Base-by-base conservation (phyloP, 2,113 vertebrate genomes). In the Melozone crissalis region DNA sequence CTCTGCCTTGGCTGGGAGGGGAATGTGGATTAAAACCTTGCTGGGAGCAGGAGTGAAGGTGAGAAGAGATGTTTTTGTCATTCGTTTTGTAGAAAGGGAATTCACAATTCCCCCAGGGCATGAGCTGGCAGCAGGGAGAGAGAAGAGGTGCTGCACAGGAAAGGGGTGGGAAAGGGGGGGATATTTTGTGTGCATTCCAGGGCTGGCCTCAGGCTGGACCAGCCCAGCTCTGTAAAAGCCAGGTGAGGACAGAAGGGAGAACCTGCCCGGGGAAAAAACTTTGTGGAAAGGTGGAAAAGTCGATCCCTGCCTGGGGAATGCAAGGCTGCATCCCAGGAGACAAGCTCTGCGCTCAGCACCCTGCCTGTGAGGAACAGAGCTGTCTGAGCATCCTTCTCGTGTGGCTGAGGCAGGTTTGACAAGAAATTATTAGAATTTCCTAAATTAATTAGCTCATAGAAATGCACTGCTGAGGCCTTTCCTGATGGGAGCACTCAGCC, bases 111-210 rank as follows among this genome's bases (percentile, higher is more conserved):
- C 31, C 33, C n/a, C 74, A 33, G 49, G 58, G 44, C 62, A 11
- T 1, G 3, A 0, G 1, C 17, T 13, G 54, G 47, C 52, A 31
- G 7, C 1, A 10, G 19, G 30, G 52, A 87, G 31, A 31, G 41
- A 10, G 2, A 30, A 62, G 41, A 43, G 33, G 33, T 6, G 51
- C 4, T 21, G 11, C 30, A 27, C 10, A 37, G 75, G 44, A 58
- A 33, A 9, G 62, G 35, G 24, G 10, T 41, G 71, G 73, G 57
- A 67, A 49, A 10, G 33, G 44, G 35, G 33, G 19, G 6, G 35
- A 9, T 58, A 5, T 39, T 37, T 59, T 11, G 67, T 7, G 7
- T 24, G 3, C 12, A 4, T 83, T 59, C 19, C 33, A 15, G 54
- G 47, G 23, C 1, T 66, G 22, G 86, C 78, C 8, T 44, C 69